Evolutionary conservation across 1,140 invertebrate genomes (phyloP), one percentile per base, ranked within the genome.

Genomic region (Drosophila auraria): DNA sequence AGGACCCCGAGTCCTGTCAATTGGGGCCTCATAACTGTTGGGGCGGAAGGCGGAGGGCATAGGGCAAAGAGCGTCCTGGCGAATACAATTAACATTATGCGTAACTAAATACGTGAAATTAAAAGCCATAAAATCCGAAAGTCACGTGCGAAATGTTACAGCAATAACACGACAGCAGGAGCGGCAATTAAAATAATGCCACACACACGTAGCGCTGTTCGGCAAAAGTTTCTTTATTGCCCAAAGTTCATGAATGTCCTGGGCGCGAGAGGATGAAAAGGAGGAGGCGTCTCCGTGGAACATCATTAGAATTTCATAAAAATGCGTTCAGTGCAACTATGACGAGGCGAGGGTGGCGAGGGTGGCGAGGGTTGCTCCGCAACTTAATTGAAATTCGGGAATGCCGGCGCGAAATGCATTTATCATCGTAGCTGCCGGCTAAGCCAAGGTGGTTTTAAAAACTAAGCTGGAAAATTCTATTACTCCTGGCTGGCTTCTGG

Each of bases 71-170:
- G 27, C 27, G 25, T 27, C 63, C 38, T 40, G 49, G 17, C 56
- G 78, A 89, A 89, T 82, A 91, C 75, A 91, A 89, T 89, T 84
- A 91, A 89, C 80, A 82, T 84, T 82, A 91, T 74, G 81, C 89
- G 89, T 84, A 82, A 78, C 89, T 91, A 91, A 91, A 91, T 87
- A 84, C 81, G 77, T 82, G 78, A 91, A 91, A 90, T 90, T 91
- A 90, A 90, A 90, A 82, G 86, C 86, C 76, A 90, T 90, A 86
- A 90, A 90, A 91, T 90, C 87, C 66, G 65, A 82, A 91, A 91
- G 86, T 91, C 86, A 90, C 86, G 86, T 90, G 86, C 86, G 77
- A 86, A 90, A 90, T 90, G 87, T 83, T 75, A 87, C 83, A 87
- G 83, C 80, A 82, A 73, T 65, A 77, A 79, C 56, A 80, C 51